Base-by-base conservation (phyloP, 2,797 vertebrate genomes). In the Trematomus bernacchii region DNA sequence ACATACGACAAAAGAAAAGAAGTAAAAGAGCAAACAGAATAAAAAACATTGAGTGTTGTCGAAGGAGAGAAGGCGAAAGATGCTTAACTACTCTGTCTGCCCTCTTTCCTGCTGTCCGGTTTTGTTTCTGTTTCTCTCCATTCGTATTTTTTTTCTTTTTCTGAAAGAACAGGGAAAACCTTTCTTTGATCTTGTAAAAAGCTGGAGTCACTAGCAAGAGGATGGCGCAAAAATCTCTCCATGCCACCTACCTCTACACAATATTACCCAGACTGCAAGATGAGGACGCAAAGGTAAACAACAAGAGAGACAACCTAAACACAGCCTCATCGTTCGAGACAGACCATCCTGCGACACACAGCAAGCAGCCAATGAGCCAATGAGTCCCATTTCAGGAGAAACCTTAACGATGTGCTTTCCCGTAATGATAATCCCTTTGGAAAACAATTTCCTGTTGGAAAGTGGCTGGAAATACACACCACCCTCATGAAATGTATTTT, bases 51-150 rank as follows among this genome's bases (percentile, higher is more conserved):
- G 37, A 53, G 59, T 66, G 70, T 40, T 3, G 52, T 58, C 4
- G 50, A 27, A 27, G 27, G 58, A 85, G 50, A 73, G 18, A 21
- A 63, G 62, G 21, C 9, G 37, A 66, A 53, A 30, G 66, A 80
- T 50, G 57, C 73, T 71, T 62, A 66, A 73, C 55, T 58, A 43
- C 69, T 65, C 76, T n/a, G 72, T 85, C 82, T 89, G 79, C 37
- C 40, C 66, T 72, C 66, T 79, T 85, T 87, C 82, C 87, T 85
- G 86, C 86, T 79, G 55, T 76, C 79, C 2, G 46, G 12, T 23
- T 65, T 86, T 70, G 46, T 66, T 70, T 86, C 33, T 66, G 63
- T 73, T 76, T 23, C 60, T 84, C 65, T 57, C 11, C 23, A 19
- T 62, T 76, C 51, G 66, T 33, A 70, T 83, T 82, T 85, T 50